A percentile compares a stretch with the other conserved stretches of the same genome.
phyloP scores from a whole-genome alignment of 1,140 invertebrate species.

The Scaptomyza graminum region DNA sequence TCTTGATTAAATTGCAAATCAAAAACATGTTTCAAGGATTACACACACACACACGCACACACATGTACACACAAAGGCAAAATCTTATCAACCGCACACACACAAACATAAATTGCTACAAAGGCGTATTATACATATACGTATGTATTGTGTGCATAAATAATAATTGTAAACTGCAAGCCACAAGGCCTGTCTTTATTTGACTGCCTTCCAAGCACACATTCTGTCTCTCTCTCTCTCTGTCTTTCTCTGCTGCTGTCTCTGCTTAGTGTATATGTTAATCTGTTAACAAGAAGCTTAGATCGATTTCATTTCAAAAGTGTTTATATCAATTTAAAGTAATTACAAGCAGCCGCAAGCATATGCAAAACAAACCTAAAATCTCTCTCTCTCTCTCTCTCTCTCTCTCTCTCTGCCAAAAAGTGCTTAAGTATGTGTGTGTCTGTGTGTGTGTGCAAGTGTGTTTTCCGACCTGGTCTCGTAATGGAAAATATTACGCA shows the following conservation, averaged over 20 bases:
- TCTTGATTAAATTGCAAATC: slow-evolving; percentile 83
- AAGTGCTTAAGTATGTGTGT: slow-evolving; percentile 15
- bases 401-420: slow-evolving; percentile 7
- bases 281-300: slow-evolving; percentile 82
- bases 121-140: slow-evolving; percentile 47
- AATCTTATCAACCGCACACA: slow-evolving; percentile 62
- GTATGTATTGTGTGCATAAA: slow-evolving; percentile 64
- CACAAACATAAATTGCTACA: slow-evolving; percentile 31
- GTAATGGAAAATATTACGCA: slow-evolving; percentile 59
- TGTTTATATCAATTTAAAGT: slow-evolving; percentile 83
- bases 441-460: slow-evolving; percentile 12
- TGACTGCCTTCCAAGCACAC: neutral
- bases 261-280: slow-evolving; percentile 54
- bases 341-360: slow-evolving; percentile 79
- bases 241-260: neutral
- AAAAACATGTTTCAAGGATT: slow-evolving; percentile 82
- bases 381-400: slow-evolving; percentile 37
- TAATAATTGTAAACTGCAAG: slow-evolving; percentile 77
- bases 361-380: slow-evolving; percentile 50
- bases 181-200: slow-evolving; percentile 16
- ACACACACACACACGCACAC: slow-evolving; percentile 45
- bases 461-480: slow-evolving; percentile 10
- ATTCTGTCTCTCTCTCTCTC: neutral
- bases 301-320: slow-evolving; percentile 81
- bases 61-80: too few relatives aligned